Base-by-base conservation (phyloP, 2,113 vertebrate genomes). In the Archilochus colubris region DNA sequence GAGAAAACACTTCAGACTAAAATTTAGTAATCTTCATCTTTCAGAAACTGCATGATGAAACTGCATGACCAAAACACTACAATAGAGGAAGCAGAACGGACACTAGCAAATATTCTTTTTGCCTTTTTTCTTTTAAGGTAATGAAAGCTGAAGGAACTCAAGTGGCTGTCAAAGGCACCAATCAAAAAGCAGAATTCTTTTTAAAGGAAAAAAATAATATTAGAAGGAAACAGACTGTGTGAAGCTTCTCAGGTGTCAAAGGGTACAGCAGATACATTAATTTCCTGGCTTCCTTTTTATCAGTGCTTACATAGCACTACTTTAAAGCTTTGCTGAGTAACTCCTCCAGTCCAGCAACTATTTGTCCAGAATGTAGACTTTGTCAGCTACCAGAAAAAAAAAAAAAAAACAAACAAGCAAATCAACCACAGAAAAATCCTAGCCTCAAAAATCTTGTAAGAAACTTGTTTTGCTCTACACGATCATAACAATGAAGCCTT, bases 191-290 rank as follows among this genome's bases (percentile, higher is more conserved):
- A 69, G 20, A 82, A 82, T 57, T 84, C 30, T 68, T 92, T 89
- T 89, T 91, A 82, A 94, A 91, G n/a, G 54, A 85, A 89, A 9
- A 55, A 88, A 84, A 79, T 79, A 82, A 61, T 87, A 55, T 59
- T 76, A 80, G 31, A 89, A 91, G 46, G 33, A 94, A 94, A 18
- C 20, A 91, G 63, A 46, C 20, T 63, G 51, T 73, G 68, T 82
- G 61, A 83, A 82, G 17, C 10, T 81, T 82, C 58, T 73, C 38
- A 69, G 67, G 55, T 88, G 31, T 66, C 38, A 80, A 64, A 78
- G 24, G 27, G 7, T 30, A 8, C 22, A 87, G 43, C 14, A 94
- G 43, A 80, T 51, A 44, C 20, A 67, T 54, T 4, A 53, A 73
- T 91, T 73, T 58, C 22, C 46, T 64, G 28, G 7, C 22, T 68